Conservation (phyloP, 2,113 vertebrate genomes). For the Numida meleagris region DNA sequence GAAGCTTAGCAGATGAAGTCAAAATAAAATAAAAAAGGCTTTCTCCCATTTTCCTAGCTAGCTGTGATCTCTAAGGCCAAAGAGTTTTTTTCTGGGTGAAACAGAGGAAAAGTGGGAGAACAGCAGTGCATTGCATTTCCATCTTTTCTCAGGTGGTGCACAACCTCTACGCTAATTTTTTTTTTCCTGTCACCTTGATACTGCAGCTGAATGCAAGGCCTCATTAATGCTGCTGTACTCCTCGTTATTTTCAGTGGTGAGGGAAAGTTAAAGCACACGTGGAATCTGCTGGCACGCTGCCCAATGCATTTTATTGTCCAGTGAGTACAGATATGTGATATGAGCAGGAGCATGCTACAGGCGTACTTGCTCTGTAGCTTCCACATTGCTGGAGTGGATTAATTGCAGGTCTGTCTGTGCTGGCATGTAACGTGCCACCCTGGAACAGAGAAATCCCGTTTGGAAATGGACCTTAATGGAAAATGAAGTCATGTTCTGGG, state of each 20-base stretch:
- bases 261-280: not conserved
- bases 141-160: not conserved
- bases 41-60: not conserved
- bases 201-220: not conserved
- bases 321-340: not conserved
- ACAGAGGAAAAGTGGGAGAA: not conserved
- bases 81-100: not conserved
- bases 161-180: not conserved
- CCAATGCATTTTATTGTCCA: not conserved
- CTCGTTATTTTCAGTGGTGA: not conserved
- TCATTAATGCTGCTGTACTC: not conserved
- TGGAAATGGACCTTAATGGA: conserved; percentile 17
- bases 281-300: not conserved
- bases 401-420: not conserved
- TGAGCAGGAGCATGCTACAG: not conserved
- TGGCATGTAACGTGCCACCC: not conserved
- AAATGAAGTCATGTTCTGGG: conserved; percentile 23
- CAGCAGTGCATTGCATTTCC: too few relatives aligned
- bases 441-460: not conserved
- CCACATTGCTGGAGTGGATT: not conserved
- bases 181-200: not conserved
- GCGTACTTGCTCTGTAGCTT: not conserved
- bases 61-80: not conserved
- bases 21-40: not conserved
- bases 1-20: not conserved